Evolutionary conservation across 2,113 vertebrate genomes (phyloP).

Genomic region (Mungos mungo): DNA sequence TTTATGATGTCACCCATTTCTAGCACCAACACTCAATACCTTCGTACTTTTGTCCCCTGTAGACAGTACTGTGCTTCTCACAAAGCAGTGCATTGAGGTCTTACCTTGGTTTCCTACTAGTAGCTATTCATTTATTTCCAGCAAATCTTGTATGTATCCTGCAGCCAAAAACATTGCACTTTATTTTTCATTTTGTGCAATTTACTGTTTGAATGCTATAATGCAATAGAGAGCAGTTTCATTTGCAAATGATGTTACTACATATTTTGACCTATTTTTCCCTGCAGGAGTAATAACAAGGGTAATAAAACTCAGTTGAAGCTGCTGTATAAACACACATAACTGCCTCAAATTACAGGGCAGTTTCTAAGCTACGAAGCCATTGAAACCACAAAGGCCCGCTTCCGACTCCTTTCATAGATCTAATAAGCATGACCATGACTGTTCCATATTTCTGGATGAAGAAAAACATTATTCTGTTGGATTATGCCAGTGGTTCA

Average conservation of each 20-base stretch:
- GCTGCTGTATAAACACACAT: slow-evolving; percentile 45
- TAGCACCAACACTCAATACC: neutral
- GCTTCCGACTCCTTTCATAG: slow-evolving; percentile 22
- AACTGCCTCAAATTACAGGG: slow-evolving; percentile 55
- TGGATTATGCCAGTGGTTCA: slow-evolving; percentile 13
- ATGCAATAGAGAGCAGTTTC: neutral
- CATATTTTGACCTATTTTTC: slow-evolving; percentile 58
- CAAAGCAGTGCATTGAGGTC: neutral
- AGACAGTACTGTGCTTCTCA: neutral
- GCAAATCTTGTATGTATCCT: slow-evolving; percentile 20
- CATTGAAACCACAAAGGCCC: neutral
- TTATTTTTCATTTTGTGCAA: slow-evolving; percentile 70
- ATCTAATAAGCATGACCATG: slow-evolving; percentile 45
- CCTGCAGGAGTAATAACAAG: slow-evolving; percentile 61
- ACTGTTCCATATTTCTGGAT: slow-evolving; percentile 8
- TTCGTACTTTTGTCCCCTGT: neutral
- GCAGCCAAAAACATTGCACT: neutral
- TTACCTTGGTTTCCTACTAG: neutral
- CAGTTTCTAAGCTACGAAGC: slow-evolving; percentile 32
- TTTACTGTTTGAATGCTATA: neutral
- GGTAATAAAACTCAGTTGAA: slow-evolving; percentile 64
- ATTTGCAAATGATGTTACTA: slow-evolving; percentile 66
- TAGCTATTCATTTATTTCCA: slow-evolving; percentile 48
- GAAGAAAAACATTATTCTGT: slow-evolving; percentile 20
- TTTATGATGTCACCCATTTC: slow-evolving; percentile 42